Conservation (phyloP, 92 coral and sea anemone species). For the Palythoa heliodiscus region DNA sequence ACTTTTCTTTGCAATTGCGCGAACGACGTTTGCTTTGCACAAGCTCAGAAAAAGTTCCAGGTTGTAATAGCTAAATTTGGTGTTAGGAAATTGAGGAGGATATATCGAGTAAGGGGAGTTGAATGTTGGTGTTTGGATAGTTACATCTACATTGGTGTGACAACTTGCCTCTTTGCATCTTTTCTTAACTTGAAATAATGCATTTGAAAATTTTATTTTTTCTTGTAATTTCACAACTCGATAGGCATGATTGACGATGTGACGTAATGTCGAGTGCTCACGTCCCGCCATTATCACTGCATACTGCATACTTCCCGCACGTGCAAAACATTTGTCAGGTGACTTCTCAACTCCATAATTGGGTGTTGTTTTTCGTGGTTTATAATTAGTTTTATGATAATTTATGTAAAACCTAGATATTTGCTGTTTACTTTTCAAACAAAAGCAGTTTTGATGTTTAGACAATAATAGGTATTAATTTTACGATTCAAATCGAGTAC, state of each 20-base stretch:
- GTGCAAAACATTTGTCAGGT: conserved; percentile 27
- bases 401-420: background rate
- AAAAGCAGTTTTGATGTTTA: conserved; percentile 25
- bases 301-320: conserved; percentile 15
- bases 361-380: background rate
- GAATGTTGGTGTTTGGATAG: no score
- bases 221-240: no score
- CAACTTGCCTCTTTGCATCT: no score
- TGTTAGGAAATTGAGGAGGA: no score
- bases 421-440: conserved; percentile 35
- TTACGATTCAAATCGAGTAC: conserved; percentile 5
- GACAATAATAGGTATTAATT: background rate
- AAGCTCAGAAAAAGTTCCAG: no score
- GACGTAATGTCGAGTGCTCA: conserved; percentile 1
- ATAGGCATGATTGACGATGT: background rate
- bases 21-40: no score
- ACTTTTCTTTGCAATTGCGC: no score
- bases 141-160: no score
- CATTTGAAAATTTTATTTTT: no score
- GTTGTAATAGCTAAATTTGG: no score
- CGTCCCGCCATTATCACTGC: background rate
- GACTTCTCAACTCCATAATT: background rate
- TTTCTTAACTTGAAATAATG: no score
- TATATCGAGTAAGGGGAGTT: no score
- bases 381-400: background rate